Base-by-base conservation (phyloP, 2,797 vertebrate genomes). In the Calcarius lapponicus region DNA sequence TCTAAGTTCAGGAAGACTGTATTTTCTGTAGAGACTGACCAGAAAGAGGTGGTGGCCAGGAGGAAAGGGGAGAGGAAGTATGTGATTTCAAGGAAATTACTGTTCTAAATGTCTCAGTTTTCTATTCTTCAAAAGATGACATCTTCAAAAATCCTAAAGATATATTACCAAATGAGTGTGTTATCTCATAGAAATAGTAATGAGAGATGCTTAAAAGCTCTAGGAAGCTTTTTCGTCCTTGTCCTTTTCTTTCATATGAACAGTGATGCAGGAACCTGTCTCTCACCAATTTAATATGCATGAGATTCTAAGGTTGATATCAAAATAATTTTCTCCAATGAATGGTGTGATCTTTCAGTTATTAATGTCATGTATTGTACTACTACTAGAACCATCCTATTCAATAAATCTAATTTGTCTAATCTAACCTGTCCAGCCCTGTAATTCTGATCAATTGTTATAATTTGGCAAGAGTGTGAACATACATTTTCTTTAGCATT, bases 401-500 rank as follows among this genome's bases (percentile, higher is more conserved):
- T 89, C 53, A 58, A 75, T 81, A 89, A 79, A 83, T 76, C 25
- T 62, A n/a, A 81, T 93, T 60, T 82, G 65, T 74, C 71, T 76
- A 73, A 62, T 81, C n/a, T 88, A 34, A 90, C 60, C 24, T 51
- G n/a, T 87, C 40, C 54, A 92, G 25, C 17, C 22, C 43, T 85
- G 43, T 86, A 87, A 84, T 85, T 89, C 56, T 79, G 74, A 86
- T 80, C 65, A 83, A 31, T 86, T 80, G n/a, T 91, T 84, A 51
- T 58, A 17, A 47, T 75, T 87, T 86, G 64, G 60, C 28, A 80
- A 74, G 69, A 42, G 36, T 26, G 15, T 29, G n/a, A 70, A 38
- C 22, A 14, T 56, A 2, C 8, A 28, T 80, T 95, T 90, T 80
- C n/a, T 88, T 88, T 56, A 83, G 5, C 2, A 1, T 84, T 78